Evolutionary conservation across 2,888 invertebrate genomes (phyloP).

Genomic region (Monopis laevigella): DNA sequence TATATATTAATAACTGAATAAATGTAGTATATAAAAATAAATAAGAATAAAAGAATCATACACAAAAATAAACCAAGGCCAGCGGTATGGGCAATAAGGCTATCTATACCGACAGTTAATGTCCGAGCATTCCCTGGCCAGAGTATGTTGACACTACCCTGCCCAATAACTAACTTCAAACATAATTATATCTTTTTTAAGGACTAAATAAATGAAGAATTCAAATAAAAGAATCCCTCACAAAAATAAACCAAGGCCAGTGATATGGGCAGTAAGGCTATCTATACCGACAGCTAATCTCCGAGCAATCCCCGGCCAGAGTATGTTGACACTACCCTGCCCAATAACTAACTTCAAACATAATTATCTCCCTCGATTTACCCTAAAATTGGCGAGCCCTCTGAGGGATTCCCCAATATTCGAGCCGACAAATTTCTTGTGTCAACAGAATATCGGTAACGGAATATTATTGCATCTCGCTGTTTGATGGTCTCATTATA

Average conservation of each 20-base stretch:
- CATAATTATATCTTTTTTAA: no score
- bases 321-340: conserved; percentile 48
- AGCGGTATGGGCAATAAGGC: no score
- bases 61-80: no score
- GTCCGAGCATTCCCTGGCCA: neutral
- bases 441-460: conserved; percentile 48
- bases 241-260: no score
- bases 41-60: no score
- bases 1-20: no score
- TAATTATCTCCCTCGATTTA: conserved; percentile 64
- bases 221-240: no score
- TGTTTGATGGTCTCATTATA: conserved; percentile 62
- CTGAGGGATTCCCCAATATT: conserved; percentile 48
- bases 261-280: no score
- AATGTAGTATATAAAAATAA: no score
- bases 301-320: conserved; percentile 14
- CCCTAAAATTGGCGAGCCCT: conserved; percentile 58
- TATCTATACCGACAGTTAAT: no score
- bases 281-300: no score
- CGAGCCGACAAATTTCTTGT: conserved; percentile 59
- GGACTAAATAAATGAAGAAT: no score
- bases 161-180: conserved; percentile 63
- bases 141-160: conserved; percentile 48
- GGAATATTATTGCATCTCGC: conserved; percentile 50
- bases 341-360: conserved; percentile 66